A percentile compares a stretch with the other conserved stretches of the same genome.
phyloP scores from a whole-genome alignment of 1,140 invertebrate genomes.

The Hormaphis cornu region DNA sequence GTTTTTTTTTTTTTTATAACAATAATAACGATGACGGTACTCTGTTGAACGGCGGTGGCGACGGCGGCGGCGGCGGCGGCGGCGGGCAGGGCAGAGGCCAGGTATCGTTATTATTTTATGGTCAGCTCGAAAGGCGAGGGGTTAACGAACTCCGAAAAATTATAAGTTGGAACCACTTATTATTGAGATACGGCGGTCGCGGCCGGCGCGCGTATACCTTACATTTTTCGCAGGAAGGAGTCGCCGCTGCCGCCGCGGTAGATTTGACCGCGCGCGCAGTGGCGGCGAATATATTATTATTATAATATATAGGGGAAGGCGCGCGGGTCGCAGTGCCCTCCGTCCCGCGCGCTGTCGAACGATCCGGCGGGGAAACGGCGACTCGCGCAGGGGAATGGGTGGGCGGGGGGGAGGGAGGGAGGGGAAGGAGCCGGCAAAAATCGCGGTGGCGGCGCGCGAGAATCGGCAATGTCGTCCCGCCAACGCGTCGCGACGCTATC shows the following conservation, averaged over 20 bases:
- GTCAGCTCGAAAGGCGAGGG: slow-evolving; percentile 27
- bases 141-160: slow-evolving; percentile 32
- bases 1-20: too few species aligned
- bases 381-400: not conserved
- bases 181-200: not conserved
- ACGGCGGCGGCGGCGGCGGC: not conserved
- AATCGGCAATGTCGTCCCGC: slow-evolving; percentile 11
- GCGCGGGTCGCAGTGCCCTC: too few species aligned
- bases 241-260: too few species aligned
- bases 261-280: too few species aligned
- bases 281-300: too few species aligned
- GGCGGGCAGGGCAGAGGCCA: slow-evolving; percentile 30
- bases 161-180: slow-evolving; percentile 32
- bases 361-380: not conserved
- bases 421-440: not conserved
- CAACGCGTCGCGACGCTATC: not conserved
- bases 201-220: not conserved
- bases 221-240: too few species aligned
- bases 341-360: not conserved
- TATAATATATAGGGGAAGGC: not conserved
- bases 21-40: too few species aligned
- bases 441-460: not conserved
- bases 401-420: not conserved
- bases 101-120: too few species aligned
- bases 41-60: too few species aligned